phyloP scores from a whole-genome alignment of 2,888 invertebrate genomes.

The Timandra comae region DNA sequence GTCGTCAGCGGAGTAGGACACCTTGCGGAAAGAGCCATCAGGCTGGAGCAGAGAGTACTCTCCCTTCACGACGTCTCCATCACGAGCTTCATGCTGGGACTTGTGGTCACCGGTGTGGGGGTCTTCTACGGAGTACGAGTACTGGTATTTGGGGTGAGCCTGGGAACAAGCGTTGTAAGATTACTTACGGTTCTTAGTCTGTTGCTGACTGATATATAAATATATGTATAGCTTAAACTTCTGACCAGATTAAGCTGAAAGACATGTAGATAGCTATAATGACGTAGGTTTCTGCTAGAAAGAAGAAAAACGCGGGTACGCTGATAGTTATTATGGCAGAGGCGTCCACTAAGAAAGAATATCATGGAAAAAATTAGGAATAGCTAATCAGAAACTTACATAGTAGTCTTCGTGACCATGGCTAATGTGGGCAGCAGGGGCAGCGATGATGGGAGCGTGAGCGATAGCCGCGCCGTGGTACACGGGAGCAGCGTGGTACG shows the following conservation, averaged over 20 bases:
- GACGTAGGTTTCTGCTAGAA: no score
- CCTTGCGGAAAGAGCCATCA: constrained; percentile 78
- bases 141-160: constrained; percentile 78
- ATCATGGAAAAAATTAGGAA: neutral
- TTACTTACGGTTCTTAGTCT: no score
- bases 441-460: constrained; percentile 26
- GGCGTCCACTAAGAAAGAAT: neutral
- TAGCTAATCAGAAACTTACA: constrained; percentile 26
- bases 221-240: no score
- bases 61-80: constrained; percentile 80
- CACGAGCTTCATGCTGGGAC: constrained; percentile 75
- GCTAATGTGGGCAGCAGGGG: constrained; percentile 30
- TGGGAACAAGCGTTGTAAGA: no score
- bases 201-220: no score
- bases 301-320: no score
- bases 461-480: constrained; percentile 30
- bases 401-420: constrained; percentile 51
- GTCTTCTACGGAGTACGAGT: constrained; percentile 78
- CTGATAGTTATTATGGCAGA: no score
- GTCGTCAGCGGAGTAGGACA: constrained; percentile 77
- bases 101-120: constrained; percentile 79
- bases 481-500: constrained; percentile 25
- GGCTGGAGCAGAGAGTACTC: constrained; percentile 79
- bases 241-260: no score
- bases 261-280: no score